phyloP scores from a whole-genome alignment of 2,113 vertebrate genomes.

The Heliornis fulica region DNA sequence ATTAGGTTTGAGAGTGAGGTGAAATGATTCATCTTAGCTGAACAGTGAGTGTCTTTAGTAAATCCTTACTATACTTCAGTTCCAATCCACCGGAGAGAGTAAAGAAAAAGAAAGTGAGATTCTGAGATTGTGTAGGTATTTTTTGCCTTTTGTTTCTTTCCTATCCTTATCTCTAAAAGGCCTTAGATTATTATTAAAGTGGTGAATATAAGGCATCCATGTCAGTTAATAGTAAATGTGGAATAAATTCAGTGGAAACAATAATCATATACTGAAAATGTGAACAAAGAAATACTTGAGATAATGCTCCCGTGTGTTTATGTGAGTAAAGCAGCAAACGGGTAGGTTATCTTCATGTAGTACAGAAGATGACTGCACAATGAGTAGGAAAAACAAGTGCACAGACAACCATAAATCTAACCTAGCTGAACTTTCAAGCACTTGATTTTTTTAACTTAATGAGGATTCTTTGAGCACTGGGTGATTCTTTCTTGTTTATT shows the following conservation, averaged over 20 bases:
- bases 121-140: neutral
- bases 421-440: neutral
- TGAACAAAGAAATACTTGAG: neutral
- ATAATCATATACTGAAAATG: neutral
- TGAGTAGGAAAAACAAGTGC: neutral
- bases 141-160: neutral
- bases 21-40: conserved; percentile 56
- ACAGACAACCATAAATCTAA: neutral
- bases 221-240: neutral
- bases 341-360: neutral
- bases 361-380: neutral
- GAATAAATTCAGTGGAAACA: neutral
- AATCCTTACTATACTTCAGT: conserved; percentile 23
- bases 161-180: neutral
- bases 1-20: conserved; percentile 46
- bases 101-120: conserved; percentile 9
- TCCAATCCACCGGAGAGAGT: neutral
- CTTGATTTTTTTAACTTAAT: neutral
- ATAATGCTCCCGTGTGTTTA: neutral
- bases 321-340: neutral
- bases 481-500: neutral
- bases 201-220: neutral
- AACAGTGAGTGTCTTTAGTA: conserved; percentile 30
- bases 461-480: neutral
- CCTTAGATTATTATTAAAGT: neutral